Evolutionary conservation across 2,113 vertebrate species (phyloP).

Genomic region (Psophia crepitans): DNA sequence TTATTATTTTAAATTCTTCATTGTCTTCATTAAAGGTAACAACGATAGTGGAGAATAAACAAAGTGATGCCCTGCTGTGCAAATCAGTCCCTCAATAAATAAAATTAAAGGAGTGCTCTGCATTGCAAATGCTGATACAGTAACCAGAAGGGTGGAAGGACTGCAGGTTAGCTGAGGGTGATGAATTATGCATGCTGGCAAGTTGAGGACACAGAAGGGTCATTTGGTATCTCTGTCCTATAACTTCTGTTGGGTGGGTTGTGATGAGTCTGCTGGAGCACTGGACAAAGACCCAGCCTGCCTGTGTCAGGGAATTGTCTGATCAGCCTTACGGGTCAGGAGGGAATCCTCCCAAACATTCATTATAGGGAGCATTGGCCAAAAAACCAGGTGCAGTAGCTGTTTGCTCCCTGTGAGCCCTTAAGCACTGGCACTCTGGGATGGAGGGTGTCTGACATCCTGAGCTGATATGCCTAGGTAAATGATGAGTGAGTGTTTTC

Average conservation of each 20-base stretch:
- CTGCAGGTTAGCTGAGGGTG: constrained; percentile 24
- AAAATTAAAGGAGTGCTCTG: constrained; percentile 53
- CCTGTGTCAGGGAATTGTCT: not conserved
- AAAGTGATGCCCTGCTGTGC: constrained; percentile 58
- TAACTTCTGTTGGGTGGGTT: not conserved
- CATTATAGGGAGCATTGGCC: not conserved
- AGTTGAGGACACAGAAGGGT: not conserved
- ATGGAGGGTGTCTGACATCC: not conserved
- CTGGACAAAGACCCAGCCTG: not conserved
- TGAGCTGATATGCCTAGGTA: not conserved
- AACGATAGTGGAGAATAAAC: constrained; percentile 45
- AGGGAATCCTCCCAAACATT: not conserved
- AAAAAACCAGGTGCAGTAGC: not conserved
- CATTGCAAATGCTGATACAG: constrained; percentile 60
- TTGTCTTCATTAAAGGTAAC: constrained; percentile 71
- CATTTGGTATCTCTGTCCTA: not conserved
- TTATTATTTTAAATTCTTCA: constrained; percentile 73
- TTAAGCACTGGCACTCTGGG: not conserved
- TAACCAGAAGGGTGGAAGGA: constrained; percentile 29
- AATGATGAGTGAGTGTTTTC: not conserved
- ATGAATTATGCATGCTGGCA: constrained; percentile 17
- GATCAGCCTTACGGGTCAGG: not conserved
- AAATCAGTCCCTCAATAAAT: constrained; percentile 64
- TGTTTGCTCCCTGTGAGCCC: not conserved
- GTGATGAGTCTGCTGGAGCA: not conserved